These are phyloP conservation scores for Odontothrips loti DNA, from an alignment of 2,888 invertebrate genomes.

Conservation along the genomic window DNA sequence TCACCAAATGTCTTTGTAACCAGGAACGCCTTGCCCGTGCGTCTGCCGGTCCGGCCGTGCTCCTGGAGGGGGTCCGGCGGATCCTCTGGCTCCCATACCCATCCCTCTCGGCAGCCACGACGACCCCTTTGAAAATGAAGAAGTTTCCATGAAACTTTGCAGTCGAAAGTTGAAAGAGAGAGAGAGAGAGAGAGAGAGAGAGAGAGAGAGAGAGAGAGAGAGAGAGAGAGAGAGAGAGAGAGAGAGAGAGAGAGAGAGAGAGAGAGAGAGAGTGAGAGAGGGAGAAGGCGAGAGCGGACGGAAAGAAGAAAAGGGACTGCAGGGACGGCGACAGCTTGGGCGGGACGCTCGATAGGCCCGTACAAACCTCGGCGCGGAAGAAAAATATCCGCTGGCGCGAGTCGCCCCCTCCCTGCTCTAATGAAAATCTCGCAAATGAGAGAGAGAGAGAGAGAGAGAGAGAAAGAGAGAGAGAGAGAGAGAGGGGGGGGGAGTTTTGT, in stretches of 20 bases:
- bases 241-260: background rate
- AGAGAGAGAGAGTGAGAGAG: background rate
- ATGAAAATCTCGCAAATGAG: slow-evolving; percentile 11
- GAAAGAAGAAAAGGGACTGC: background rate
- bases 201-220: background rate
- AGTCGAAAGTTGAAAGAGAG: slow-evolving; percentile 3
- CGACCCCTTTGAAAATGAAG: slow-evolving; percentile 17
- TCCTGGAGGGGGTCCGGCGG: too few relatives aligned
- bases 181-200: background rate
- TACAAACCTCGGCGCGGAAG: background rate
- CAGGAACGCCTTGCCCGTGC: too few relatives aligned
- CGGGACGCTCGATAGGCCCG: background rate
- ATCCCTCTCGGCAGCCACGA: background rate
- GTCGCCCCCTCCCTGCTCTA: background rate
- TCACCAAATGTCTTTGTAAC: too few relatives aligned
- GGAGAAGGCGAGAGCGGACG: background rate
- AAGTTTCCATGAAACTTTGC: slow-evolving; percentile 11
- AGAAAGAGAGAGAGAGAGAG: background rate
- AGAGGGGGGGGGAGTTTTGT: background rate
- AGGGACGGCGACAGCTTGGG: background rate
- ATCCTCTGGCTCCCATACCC: background rate
- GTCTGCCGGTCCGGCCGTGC: too few relatives aligned
- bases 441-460: background rate
- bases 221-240: background rate
- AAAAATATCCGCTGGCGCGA: background rate